Conservation (phyloP, 2,888 invertebrate species). For the Mactromeris polynyma region DNA sequence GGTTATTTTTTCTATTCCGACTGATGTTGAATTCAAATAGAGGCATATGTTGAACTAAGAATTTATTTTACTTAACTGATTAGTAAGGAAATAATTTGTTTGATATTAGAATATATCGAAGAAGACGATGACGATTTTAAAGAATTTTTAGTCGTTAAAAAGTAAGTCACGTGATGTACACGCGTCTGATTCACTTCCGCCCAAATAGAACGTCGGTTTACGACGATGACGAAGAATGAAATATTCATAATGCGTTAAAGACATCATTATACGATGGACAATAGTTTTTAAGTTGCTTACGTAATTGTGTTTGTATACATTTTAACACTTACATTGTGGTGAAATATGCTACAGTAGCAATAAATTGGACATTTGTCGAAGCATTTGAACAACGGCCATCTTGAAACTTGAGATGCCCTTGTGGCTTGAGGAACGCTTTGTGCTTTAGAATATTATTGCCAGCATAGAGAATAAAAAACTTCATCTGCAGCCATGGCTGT, state of each 20-base stretch:
- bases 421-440: not conserved
- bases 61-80: too few species aligned
- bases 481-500: constrained; percentile 90
- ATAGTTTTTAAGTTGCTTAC: not conserved
- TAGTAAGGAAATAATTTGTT: too few species aligned
- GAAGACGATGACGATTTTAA: too few species aligned
- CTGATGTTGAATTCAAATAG: too few species aligned
- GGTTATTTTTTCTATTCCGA: too few species aligned
- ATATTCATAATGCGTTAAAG: not conserved
- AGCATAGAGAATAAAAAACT: not conserved
- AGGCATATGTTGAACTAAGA: too few species aligned
- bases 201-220: not conserved
- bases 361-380: not conserved
- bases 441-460: too few species aligned
- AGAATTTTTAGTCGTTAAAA: too few species aligned
- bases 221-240: not conserved
- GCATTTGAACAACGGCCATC: not conserved
- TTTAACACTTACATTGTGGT: not conserved
- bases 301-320: not conserved
- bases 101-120: too few species aligned
- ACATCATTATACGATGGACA: not conserved
- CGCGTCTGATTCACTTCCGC: not conserved
- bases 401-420: not conserved
- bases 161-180: not conserved
- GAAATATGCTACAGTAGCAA: not conserved